Conservation (phyloP, 2,113 vertebrate species). For the Macroglossus sobrinus region DNA sequence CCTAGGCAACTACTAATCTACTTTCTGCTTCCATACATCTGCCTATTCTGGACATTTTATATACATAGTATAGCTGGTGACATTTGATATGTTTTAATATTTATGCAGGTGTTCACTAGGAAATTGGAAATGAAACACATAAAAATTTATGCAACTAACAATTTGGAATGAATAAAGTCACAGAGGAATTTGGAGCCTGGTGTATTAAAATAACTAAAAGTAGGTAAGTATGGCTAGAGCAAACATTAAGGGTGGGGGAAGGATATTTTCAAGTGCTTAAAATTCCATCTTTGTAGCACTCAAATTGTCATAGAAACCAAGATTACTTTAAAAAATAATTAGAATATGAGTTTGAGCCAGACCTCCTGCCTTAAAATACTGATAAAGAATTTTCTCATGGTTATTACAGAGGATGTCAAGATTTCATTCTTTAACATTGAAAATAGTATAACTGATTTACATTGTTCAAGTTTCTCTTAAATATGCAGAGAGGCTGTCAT, state of each 20-base stretch:
- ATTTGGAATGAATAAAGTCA: background rate
- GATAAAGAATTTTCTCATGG: background rate
- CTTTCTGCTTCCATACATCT: no score
- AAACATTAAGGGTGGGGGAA: background rate
- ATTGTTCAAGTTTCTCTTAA: slow-evolving; percentile 36
- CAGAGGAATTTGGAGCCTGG: background rate
- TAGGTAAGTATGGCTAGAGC: background rate
- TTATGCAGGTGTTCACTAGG: background rate
- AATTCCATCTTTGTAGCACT: background rate
- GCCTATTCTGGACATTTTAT: no score
- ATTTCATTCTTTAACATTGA: slow-evolving; percentile 24
- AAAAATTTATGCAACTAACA: background rate
- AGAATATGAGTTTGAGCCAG: background rate
- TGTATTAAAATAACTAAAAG: slow-evolving; percentile 20
- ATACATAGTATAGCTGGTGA: background rate
- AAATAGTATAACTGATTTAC: slow-evolving; percentile 35
- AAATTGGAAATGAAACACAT: background rate
- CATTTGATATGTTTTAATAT: background rate
- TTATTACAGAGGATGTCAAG: slow-evolving; percentile 17
- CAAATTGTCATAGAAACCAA: slow-evolving; percentile 18
- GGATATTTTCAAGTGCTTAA: background rate
- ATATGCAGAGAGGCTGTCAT: slow-evolving; percentile 20
- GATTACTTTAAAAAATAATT: slow-evolving; percentile 16
- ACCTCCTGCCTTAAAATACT: background rate
- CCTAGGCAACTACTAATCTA: no score